These are phyloP conservation scores for Coleophora flavipennella DNA, from an alignment of 2,888 invertebrate genomes.

Conservation along the genomic window DNA sequence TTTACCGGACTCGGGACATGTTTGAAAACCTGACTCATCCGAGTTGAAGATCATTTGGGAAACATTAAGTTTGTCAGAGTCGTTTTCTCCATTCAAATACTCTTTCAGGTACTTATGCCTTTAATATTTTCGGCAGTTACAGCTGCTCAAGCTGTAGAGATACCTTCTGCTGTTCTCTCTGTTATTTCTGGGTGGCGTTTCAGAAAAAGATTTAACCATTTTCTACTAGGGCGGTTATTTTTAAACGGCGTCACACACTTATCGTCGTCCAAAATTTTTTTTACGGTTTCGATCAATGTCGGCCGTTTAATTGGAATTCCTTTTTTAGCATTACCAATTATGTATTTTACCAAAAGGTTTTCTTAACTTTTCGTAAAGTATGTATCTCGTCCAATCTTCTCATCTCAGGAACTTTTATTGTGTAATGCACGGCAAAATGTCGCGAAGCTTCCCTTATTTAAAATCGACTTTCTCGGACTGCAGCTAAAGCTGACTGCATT, in stretches of 20 bases:
- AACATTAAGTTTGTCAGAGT: slow-evolving; percentile 3
- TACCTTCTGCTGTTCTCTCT: slow-evolving; percentile 4
- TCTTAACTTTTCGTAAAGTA: slow-evolving; percentile 2
- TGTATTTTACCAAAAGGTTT: slow-evolving; percentile 1
- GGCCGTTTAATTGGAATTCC: slow-evolving; percentile 6
- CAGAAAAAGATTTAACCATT: slow-evolving; percentile 3
- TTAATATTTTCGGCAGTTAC: slow-evolving; percentile 3
- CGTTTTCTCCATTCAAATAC: slow-evolving; percentile 4
- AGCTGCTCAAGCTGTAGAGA: slow-evolving; percentile 5
- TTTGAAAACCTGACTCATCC: slow-evolving; percentile 7
- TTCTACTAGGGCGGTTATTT: slow-evolving; percentile 2
- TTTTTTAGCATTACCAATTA: slow-evolving; percentile 6
- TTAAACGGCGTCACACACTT: slow-evolving; percentile 5
- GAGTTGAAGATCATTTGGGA: slow-evolving; percentile 2
- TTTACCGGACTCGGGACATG: slow-evolving; percentile 12
- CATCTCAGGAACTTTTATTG: slow-evolving; percentile 1
- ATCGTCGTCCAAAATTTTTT: slow-evolving; percentile 3
- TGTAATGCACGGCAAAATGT: slow-evolving; percentile 5
- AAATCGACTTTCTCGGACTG: slow-evolving; percentile 5
- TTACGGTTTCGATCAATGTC: slow-evolving; percentile 3
- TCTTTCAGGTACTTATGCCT: slow-evolving; percentile 5
- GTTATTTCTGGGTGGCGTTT: slow-evolving; percentile 5
- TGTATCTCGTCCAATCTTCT: slow-evolving; percentile 6
- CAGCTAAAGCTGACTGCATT: slow-evolving; percentile 3
- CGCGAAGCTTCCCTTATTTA: slow-evolving; percentile 5